These are phyloP conservation scores for Clistopyga incitator DNA, from an alignment of 2,888 invertebrate species.

Conservation along the genomic window DNA sequence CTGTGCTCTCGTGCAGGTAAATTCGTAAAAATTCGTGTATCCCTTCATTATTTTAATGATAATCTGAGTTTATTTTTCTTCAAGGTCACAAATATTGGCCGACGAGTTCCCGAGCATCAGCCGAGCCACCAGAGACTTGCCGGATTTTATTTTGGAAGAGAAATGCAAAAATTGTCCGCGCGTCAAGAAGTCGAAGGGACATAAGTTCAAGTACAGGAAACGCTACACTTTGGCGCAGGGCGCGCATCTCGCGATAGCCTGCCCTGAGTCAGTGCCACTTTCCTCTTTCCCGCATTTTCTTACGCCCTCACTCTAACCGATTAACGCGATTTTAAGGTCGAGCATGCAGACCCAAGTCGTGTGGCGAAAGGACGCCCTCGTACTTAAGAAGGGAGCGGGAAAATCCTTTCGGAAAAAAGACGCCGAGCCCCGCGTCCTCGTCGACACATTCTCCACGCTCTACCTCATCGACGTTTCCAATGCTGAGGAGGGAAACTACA, in stretches of 20 bases:
- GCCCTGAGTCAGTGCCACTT: slow-evolving; percentile 84
- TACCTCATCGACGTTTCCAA: slow-evolving; percentile 87
- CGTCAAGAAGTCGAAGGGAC: slow-evolving; percentile 79
- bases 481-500: slow-evolving; percentile 89
- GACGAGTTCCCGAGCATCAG: slow-evolving; percentile 84
- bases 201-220: slow-evolving; percentile 85
- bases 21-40: background rate
- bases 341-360: slow-evolving; percentile 84
- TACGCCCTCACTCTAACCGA: background rate
- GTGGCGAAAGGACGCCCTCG: slow-evolving; percentile 86
- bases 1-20: slow-evolving; percentile 80
- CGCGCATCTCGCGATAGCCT: slow-evolving; percentile 85
- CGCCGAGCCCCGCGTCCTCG: slow-evolving; percentile 84
- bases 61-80: slow-evolving; percentile 63
- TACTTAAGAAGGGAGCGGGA: slow-evolving; percentile 83
- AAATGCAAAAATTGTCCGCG: slow-evolving; percentile 77
- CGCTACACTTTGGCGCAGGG: slow-evolving; percentile 85
- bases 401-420: slow-evolving; percentile 79
- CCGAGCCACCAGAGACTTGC: slow-evolving; percentile 84
- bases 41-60: background rate
- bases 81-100: slow-evolving; percentile 84
- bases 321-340: slow-evolving; percentile 77
- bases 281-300: background rate
- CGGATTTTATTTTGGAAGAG: slow-evolving; percentile 84
- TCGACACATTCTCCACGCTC: slow-evolving; percentile 86